Evolutionary conservation across 2,113 vertebrate species (phyloP).

Genomic region (Ciconia stormi): DNA sequence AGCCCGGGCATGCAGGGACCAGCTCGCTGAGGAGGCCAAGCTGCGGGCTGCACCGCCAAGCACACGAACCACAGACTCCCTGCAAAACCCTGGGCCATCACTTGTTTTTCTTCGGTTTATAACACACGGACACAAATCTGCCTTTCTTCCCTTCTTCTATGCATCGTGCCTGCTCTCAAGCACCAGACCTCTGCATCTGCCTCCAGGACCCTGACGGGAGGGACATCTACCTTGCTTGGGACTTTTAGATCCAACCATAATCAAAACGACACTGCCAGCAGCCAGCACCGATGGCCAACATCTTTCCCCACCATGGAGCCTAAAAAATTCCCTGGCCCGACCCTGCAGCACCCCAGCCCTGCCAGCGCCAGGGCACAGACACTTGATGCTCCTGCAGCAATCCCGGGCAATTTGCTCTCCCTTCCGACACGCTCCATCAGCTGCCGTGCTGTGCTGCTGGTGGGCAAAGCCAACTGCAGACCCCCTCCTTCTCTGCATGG

Average conservation of each 20-base stretch:
- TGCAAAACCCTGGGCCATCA: neutral
- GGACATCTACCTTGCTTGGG: neutral
- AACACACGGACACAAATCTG: neutral
- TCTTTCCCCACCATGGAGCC: neutral
- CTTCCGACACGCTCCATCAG: accelerated
- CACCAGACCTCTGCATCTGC: neutral
- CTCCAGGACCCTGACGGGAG: neutral
- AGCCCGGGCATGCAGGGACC: neutral
- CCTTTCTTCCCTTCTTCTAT: neutral
- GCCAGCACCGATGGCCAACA: neutral
- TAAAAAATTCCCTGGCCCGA: neutral
- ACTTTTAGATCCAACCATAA: neutral
- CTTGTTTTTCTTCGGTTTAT: neutral
- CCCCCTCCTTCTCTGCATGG: neutral
- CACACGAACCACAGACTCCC: neutral
- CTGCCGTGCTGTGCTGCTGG: neutral
- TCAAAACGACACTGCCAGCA: neutral
- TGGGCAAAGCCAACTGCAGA: neutral
- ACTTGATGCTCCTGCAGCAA: neutral
- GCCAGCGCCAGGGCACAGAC: neutral
- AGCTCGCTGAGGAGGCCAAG: neutral
- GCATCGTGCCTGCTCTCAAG: accelerated
- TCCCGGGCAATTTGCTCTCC: neutral
- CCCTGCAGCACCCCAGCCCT: neutral
- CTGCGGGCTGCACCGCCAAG: neutral